Evolutionary conservation across 2,113 vertebrate species (phyloP).

Genomic region (Sphyrna mokarran): DNA sequence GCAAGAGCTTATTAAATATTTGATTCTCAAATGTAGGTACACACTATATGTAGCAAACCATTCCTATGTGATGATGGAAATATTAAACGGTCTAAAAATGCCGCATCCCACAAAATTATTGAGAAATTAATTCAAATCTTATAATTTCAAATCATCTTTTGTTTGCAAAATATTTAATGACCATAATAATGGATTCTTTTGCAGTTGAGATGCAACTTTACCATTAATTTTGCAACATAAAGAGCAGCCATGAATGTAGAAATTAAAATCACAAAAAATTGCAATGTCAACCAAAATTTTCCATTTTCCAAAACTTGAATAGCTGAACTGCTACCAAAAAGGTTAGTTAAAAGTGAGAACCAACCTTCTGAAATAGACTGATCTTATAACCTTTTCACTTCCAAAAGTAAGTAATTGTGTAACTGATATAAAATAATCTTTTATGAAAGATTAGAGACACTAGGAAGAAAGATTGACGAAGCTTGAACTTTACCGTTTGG

Average conservation of each 20-base stretch:
- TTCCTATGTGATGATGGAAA: not conserved
- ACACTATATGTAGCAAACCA: not conserved
- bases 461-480: not conserved
- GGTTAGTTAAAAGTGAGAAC: not conserved
- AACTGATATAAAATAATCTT: not conserved
- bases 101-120: not conserved
- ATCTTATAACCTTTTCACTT: not conserved
- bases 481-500: not conserved
- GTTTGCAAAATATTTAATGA: not conserved
- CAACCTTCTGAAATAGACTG: not conserved
- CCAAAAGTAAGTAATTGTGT: not conserved
- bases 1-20: not conserved
- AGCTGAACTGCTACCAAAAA: not conserved
- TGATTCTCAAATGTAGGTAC: not conserved
- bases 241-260: not conserved
- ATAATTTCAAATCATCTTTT: not conserved
- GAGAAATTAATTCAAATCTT: not conserved
- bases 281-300: not conserved
- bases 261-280: not conserved
- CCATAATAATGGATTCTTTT: not conserved
- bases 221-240: not conserved
- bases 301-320: not conserved
- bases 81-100: not conserved
- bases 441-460: not conserved
- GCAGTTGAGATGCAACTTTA: not conserved